Base-by-base conservation (phyloP, 2,113 vertebrate species). In the Conger conger region DNA sequence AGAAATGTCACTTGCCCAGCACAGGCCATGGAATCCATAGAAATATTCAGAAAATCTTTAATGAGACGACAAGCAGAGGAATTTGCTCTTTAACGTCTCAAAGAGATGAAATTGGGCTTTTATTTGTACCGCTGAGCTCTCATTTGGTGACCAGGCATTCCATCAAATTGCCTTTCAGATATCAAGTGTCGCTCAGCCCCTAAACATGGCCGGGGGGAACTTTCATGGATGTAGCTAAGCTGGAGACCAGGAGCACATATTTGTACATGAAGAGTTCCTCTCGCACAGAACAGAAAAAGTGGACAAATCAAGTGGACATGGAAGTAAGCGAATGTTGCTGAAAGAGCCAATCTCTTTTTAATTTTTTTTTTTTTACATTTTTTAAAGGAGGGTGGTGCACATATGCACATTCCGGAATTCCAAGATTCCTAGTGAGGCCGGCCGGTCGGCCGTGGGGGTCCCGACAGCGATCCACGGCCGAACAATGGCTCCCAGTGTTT, bases 401-500 rank as follows among this genome's bases (percentile, higher is more conserved):
- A 37, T 38, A 76, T n/a, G 57, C 57, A 38, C 84, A 88, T 89
- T 87, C 88, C 85, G 36, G 73, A 68, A 88, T 86, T 84, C 86
- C 84, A 86, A 42, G 45, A 86, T 76, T 82, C 68, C 80, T 86
- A 77, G 85, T 53, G 63, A 88, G 45, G 76, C 20, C 53, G 38
- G 73, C 80, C 40, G 9, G 45, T 13, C 11, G 45, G 45, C 45
- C 30, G 53, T 13, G 38, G 79, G 36, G 38, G 9, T 13, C 57
- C 79, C 17, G 1, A 42, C 38, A 80, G 30, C 5, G 23, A n/a
- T 23, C 80, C 50, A 60, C 13, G n/a, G 9, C 79, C 45, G 50
- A 78, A 88, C 84, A 90, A 88, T 78, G 87, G 86, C 83, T 45
- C 35, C 36, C 36, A 86, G 80, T 86, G 86, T 85, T 79, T 50